phyloP scores from a whole-genome alignment of 2,113 vertebrate genomes.

The Eleginops maclovinus region DNA sequence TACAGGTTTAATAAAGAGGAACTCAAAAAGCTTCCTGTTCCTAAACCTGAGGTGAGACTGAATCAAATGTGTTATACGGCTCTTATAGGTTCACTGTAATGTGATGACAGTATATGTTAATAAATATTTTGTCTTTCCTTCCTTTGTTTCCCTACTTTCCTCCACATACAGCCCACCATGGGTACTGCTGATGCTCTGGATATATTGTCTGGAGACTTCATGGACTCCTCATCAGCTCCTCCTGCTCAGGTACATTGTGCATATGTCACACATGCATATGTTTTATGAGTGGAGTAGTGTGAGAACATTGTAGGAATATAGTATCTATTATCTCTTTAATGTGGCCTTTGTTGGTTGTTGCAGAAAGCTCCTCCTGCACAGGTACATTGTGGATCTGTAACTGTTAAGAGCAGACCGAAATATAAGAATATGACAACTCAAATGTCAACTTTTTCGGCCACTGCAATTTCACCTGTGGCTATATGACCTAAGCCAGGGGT shows the following conservation, averaged over 20 bases:
- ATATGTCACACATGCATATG: too few relatives aligned
- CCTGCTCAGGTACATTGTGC: constrained; percentile 46
- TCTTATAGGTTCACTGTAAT: neutral
- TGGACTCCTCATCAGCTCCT: constrained; percentile 43
- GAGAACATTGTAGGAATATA: neutral
- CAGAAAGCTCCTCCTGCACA: constrained; percentile 44
- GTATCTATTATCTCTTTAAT: neutral
- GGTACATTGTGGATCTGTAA: constrained; percentile 18
- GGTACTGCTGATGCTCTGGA: constrained; percentile 75
- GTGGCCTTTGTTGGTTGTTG: neutral
- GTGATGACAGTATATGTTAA: too few relatives aligned
- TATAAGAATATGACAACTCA: too few relatives aligned
- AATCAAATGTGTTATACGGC: neutral
- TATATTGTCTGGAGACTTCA: constrained; percentile 77
- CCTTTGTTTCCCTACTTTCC: neutral
- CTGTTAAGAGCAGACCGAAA: neutral
- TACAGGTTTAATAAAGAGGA: constrained; percentile 77
- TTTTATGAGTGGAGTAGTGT: too few relatives aligned
- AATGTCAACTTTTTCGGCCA: too few relatives aligned
- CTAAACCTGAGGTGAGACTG: constrained; percentile 71
- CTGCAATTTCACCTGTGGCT: too few relatives aligned
- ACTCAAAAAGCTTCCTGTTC: constrained; percentile 63
- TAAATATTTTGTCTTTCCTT: too few relatives aligned
- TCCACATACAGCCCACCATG: constrained; percentile 74
- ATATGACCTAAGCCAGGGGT: too few relatives aligned